Evolutionary conservation across 2,113 vertebrate genomes (phyloP), one percentile per base, ranked within the genome.

Genomic region (Struthio camelus): DNA sequence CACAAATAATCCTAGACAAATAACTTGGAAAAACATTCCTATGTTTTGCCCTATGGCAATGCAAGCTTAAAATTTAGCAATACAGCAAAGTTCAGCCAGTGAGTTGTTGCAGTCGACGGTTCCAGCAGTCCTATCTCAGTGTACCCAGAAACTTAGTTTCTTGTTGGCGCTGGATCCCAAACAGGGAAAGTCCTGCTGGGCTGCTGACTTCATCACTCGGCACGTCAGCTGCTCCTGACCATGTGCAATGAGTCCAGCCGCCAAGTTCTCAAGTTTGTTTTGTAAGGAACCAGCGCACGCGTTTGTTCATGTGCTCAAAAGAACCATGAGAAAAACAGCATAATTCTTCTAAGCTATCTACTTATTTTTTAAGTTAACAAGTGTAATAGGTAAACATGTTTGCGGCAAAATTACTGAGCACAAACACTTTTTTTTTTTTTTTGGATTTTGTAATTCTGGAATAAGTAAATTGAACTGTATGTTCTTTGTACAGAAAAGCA

Each of bases 191-290:
- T 73, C 64, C 40, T 83, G 36, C 13, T 40, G 30, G 4, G 12
- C 6, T 61, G 48, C 9, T 82, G 32, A 30, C 34, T 83, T 44
- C 54, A 0, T 4, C 17, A 11, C 44, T 27, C 2, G 2, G 48
- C 27, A 18, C 24, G 24, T 70, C 51, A 70, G 50, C 59, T 58
- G 10, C 0, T 0, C 20, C 51, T 84, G 51, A 40, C n/a, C 6
- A 0, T 0, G 11, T 1, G 2, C 0, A 0, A 15, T 62, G 54
- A 14, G 30, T 64, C 15, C 64, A 27, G 9, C 42, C 50, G 25
- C 40, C 2, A 9, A 30, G 7, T 46, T 50, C 16, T 75, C 51
- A 4, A 34, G 65, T 67, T 34, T 59, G 1, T 28, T 78, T 58
- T 34, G 27, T 8, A 59, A 46, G 32, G 46, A 6, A 69, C 16